phyloP scores from a whole-genome alignment of 2,797 vertebrate genomes.

The Sebastes flavidus region DNA sequence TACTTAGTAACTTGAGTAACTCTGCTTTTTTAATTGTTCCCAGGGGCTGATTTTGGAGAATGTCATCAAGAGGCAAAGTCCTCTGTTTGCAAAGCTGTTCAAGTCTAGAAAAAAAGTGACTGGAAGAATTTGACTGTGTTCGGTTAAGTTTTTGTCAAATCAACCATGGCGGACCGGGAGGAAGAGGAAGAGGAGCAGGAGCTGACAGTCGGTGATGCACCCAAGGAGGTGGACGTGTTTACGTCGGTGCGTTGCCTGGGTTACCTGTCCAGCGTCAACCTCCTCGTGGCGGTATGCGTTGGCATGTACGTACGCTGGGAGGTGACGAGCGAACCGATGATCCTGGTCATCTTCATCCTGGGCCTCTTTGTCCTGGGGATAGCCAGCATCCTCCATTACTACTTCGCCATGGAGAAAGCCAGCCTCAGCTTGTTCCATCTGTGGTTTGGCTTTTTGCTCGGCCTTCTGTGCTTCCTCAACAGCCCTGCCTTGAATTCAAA shows the following conservation, averaged over 20 bases:
- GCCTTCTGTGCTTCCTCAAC: conserved; percentile 95
- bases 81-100: conserved; percentile 15
- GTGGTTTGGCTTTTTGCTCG: conserved; percentile 97
- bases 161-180: conserved; percentile 63
- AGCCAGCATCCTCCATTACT: conserved; percentile 96
- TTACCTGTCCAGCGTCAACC: conserved; percentile 91
- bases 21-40: neutral
- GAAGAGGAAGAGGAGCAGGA: conserved; percentile 83
- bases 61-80: conserved; percentile 21
- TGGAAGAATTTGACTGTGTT: neutral
- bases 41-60: conserved; percentile 69
- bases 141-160: neutral
- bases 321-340: conserved; percentile 89
- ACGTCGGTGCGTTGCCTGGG: conserved; percentile 92
- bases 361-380: conserved; percentile 96
- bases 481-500: conserved; percentile 86
- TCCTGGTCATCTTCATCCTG: conserved; percentile 96
- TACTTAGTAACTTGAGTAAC: neutral
- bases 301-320: conserved; percentile 98
- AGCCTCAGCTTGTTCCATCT: conserved; percentile 94
- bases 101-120: neutral
- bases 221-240: conserved; percentile 88
- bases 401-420: conserved; percentile 97
- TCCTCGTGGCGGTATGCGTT: conserved; percentile 93
- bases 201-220: conserved; percentile 62